Evolutionary conservation across 2,113 vertebrate genomes (phyloP), one percentile per base, ranked within the genome.

Genomic region (Baryphthengus martii): DNA sequence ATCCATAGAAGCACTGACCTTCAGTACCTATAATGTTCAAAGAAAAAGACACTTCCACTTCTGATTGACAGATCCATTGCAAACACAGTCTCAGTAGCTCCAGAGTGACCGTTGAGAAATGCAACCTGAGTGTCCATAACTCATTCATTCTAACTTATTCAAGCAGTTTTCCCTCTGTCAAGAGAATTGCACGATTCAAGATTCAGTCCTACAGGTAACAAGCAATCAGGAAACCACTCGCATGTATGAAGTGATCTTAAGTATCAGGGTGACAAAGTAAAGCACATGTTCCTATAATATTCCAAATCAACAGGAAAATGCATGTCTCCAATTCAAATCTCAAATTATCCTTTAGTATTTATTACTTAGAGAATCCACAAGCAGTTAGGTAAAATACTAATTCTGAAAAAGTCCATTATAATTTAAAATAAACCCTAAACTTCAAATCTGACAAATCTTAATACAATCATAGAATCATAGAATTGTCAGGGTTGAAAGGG

Each of bases 41-140:
- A 94, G 78, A 79, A 80, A 80, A 92, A 90, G 61, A 82, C 65
- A 81, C 73, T 73, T 97, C 37, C 37, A 47, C 37, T 87, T 67
- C 47, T 92, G 88, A 95, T 1, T 94, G 96, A 93, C 91, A 88
- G 66, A 80, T 44, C 68, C 68, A 68, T 39, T 95, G 79, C 31
- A 92, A 95, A 75, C 15, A 84, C 47, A 88, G 77, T 17, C 88
- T 90, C 58, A 62, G 56, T 65, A 93, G 72, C 79, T 77, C 52
- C 76, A 75, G 82, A 80, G 52, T 3, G 8, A 67, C 24, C 0
- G 0, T 1, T 87, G 71, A 72, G 90, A 95, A 92, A 72, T 29
- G 66, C 49, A 95, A 26, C 56, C 59, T 68, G 44, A 76, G 18
- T 49, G 62, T 40, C 66, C 33, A 13, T 44, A 87, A n/a, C 40